Evolutionary conservation across 2,113 vertebrate species (phyloP).

Genomic region (Psittacula cyanocephala): DNA sequence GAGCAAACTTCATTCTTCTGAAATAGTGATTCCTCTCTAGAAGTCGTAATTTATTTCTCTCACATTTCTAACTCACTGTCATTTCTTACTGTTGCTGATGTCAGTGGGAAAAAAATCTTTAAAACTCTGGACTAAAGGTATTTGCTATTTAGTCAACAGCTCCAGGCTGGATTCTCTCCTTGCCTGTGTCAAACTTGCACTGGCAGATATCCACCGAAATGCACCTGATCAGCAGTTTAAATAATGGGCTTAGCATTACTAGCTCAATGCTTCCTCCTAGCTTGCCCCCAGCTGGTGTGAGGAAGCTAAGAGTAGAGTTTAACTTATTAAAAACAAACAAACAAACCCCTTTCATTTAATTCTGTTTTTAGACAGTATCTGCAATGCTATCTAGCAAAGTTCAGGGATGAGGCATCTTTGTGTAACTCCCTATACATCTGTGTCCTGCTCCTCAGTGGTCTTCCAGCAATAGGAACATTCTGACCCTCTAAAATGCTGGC

Average conservation of each 20-base stretch:
- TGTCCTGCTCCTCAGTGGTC: background rate
- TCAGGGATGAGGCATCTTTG: background rate
- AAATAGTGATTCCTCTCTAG: background rate
- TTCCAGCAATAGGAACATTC: background rate
- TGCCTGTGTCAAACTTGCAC: background rate
- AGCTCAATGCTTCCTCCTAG: background rate
- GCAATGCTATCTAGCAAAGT: background rate
- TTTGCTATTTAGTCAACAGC: background rate
- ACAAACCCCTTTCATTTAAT: background rate
- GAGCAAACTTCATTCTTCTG: background rate
- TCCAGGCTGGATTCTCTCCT: background rate
- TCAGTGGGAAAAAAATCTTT: background rate
- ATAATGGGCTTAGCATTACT: background rate
- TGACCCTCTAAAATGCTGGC: background rate
- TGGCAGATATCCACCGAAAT: background rate
- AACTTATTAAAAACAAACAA: background rate
- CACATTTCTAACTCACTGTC: background rate
- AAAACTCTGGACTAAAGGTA: background rate
- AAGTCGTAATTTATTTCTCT: background rate
- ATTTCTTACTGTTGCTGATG: background rate
- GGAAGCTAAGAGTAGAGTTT: background rate
- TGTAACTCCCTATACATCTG: background rate
- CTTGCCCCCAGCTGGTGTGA: background rate
- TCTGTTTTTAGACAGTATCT: background rate
- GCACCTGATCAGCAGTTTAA: background rate